These are phyloP conservation scores for Gymnoscopelus microlampas DNA, from an alignment of 2,797 vertebrate species.

Conservation along the genomic window DNA sequence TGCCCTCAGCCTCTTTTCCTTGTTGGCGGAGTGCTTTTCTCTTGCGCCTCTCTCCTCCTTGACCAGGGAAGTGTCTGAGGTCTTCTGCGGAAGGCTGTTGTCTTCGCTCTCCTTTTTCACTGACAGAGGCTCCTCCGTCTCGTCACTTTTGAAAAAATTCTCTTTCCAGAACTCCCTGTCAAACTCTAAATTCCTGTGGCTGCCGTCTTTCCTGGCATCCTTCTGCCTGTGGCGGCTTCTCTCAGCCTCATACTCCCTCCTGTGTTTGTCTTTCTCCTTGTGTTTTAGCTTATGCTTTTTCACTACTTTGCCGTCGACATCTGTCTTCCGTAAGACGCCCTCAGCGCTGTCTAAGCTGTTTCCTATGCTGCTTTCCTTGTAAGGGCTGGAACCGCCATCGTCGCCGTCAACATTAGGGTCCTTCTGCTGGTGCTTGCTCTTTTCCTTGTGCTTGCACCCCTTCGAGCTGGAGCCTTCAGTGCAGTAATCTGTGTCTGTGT, in stretches of 20 bases:
- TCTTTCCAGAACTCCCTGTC: conserved; percentile 99
- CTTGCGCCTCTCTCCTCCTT: conserved; percentile 90
- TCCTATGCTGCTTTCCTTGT: conserved; percentile 88
- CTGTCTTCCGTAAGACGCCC: conserved; percentile 88
- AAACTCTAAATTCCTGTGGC: conserved; percentile 94
- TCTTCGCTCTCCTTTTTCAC: conserved; percentile 85
- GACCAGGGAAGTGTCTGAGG: conserved; percentile 79
- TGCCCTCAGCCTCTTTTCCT: conserved; percentile 85
- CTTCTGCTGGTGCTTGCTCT: conserved; percentile 95
- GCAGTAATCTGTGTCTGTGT: conserved; percentile 88
- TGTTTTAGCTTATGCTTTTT: conserved; percentile 98
- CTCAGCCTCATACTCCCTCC: conserved; percentile 91
- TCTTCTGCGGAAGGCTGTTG: conserved; percentile 82
- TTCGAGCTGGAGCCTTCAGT: conserved; percentile 94
- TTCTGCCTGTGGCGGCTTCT: conserved; percentile 91
- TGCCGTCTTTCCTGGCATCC: conserved; percentile 86
- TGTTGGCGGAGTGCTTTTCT: conserved; percentile 85
- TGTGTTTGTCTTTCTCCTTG: conserved; percentile 96
- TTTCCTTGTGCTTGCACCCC: conserved; percentile 96
- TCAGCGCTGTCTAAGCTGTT: conserved; percentile 88
- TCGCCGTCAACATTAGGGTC: conserved; percentile 87
- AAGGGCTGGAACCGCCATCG: conserved; percentile 87
- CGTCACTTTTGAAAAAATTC: conserved; percentile 99
- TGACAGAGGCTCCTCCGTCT: conserved; percentile 86
- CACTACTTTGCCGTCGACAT: conserved; percentile 92